Evolutionary conservation across 2,888 invertebrate species (phyloP), one percentile per base, ranked within the genome.

Genomic region (Phengaris alcon): DNA sequence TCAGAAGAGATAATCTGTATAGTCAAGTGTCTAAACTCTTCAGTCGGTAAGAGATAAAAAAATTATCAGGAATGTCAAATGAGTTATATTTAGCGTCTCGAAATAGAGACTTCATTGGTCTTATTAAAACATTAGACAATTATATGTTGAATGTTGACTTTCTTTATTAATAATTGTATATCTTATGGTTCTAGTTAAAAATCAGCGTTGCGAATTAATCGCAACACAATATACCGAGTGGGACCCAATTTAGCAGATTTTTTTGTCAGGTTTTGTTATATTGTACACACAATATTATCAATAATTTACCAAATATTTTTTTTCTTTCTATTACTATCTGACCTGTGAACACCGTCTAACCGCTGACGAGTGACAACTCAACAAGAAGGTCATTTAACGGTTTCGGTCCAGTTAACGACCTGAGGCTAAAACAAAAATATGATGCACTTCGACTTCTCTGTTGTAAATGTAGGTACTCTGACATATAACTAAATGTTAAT

Each of bases 301-400:
- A 35, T 35, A 35, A 48, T 8, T 48, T 12, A 10, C 10, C 52
- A 52, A 52, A 10, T 9, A 52, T 1, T 59, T n/a, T n/a, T 55
- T 57, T 35, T 35, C 35, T 64, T 22, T 59, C 13, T 64, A 5
- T 64, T 13, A 35, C 35, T 44, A 6, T 10, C 12, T 12, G 13
- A 12, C 35, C 64, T 12, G 12, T 64, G 12, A 64, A 12, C 35
- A 59, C 57, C 59, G 64, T 6, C 64, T 44, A 35, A 35, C 64
- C 35, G 64, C 35, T 64, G 64, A 2, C 35, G 35, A 35, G 3
- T 35, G 35, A 7, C 22, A 12, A 35, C 12, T 2, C 12, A 35
- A 64, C 35, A 64, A 64, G 35, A 64, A 64, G 64, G 64, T 64
- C 35, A 64, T 35, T 64, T 64, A 64, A 64, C 64, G 64, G 64